Conservation (phyloP, 64 coral and sea anemone species). For the Actinia equina region DNA sequence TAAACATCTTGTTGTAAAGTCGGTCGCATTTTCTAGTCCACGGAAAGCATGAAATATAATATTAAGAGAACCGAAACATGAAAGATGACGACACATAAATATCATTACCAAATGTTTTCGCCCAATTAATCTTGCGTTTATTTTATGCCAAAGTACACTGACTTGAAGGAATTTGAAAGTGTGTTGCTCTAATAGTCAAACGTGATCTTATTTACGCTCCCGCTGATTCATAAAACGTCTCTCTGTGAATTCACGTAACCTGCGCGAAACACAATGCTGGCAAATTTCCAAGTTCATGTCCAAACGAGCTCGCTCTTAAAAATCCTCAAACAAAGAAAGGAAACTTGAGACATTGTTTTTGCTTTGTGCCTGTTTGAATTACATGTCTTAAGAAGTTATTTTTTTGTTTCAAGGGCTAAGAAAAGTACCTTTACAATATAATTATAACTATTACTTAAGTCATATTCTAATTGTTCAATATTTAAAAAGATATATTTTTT, state of each 20-base stretch:
- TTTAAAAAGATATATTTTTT: too few relatives aligned
- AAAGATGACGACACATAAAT: too few relatives aligned
- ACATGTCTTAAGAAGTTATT: too few relatives aligned
- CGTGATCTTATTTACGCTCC: background rate
- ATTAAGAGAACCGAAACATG: too few relatives aligned
- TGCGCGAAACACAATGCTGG: background rate
- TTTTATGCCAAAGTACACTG: background rate
- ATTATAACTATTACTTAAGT: too few relatives aligned
- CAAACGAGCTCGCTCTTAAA: background rate
- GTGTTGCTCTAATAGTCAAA: background rate
- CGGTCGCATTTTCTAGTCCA: too few relatives aligned
- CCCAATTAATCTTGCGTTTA: background rate
- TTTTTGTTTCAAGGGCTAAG: too few relatives aligned
- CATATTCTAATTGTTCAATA: too few relatives aligned
- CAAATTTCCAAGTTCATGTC: background rate
- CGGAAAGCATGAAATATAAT: too few relatives aligned
- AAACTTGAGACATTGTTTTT: background rate
- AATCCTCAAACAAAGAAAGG: background rate
- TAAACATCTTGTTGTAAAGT: too few relatives aligned
- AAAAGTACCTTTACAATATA: too few relatives aligned
- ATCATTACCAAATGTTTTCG: too few relatives aligned
- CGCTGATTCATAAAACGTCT: background rate
- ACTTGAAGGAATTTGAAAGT: background rate
- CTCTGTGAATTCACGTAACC: background rate
- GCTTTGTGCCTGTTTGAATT: background rate